Base-by-base conservation (phyloP, 2,113 vertebrate genomes). In the Peromyscus leucopus region DNA sequence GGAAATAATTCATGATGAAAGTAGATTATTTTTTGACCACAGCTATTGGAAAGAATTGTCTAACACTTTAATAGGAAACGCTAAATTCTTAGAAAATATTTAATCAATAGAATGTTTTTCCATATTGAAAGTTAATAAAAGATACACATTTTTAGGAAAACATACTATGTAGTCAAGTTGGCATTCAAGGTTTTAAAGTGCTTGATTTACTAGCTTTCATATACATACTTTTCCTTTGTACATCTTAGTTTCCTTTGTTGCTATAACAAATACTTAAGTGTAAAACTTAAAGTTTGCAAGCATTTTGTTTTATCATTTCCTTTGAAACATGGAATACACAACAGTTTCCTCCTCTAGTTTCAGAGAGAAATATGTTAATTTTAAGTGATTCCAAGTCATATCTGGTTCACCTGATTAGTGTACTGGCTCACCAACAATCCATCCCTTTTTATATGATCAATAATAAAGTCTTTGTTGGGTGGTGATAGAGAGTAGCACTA, bases 11-110 rank as follows among this genome's bases (percentile, higher is more conserved):
- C 96, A 97, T 94, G 92, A 96, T 76, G 98, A 69, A n/a, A 97
- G 96, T 93, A 97, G 92, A 94, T 98, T 65, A 90, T 88, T 97
- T 98, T 98, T 97, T 63, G 0, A 93, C 90, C 94, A 97, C 72
- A 97, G 97, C 89, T 98, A 90, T 97, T 98, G 84, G 92, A 97
- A 98, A 95, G 80, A 72, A 97, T 98, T 98, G 96, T 95, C 97
- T 94, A 98, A 98, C 96, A 98, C 96, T 97, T 93, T 63, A 95
- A 89, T 94, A 98, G 98, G 96, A 98, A 98, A 98, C 98, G 98
- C 90, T 96, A 95, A 94, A 36, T 98, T 98, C 88, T 98, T 98
- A 98, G 93, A 98, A 98, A 98, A 98, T 28, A 85, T 65, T 97
- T 97, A 91, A 96, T 98, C 95, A 95, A 96, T 97, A 96, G 82